Conservation (phyloP, 2,888 invertebrate species). For the Scaptomyza flava region DNA sequence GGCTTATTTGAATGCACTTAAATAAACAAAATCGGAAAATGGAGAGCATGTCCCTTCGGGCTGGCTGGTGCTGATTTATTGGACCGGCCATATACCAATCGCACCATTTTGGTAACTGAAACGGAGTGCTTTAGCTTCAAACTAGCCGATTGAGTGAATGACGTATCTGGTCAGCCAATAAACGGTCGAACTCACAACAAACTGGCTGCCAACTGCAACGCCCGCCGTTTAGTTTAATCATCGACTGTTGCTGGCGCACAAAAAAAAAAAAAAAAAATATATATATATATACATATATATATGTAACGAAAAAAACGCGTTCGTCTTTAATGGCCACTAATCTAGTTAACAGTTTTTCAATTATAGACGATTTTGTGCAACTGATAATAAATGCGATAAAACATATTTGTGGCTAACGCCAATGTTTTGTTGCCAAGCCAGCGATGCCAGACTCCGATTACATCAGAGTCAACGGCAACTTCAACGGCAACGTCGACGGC, state of each 20-base stretch:
- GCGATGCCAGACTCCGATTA: conserved; percentile 52
- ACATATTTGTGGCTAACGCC: conserved; percentile 65
- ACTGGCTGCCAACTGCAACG: conserved; percentile 47
- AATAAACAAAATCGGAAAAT: conserved; percentile 65
- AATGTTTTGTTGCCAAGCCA: conserved; percentile 47
- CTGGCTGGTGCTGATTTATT: conserved; percentile 62
- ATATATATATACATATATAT: too few species aligned
- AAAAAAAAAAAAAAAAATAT: too few species aligned
- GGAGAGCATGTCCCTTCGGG: conserved; percentile 69
- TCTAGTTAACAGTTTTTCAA: conserved; percentile 80
- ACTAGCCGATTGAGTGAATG: conserved; percentile 31
- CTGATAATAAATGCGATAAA: conserved; percentile 79
- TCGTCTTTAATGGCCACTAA: conserved; percentile 74
- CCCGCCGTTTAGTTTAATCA: conserved; percentile 44
- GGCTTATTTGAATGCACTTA: conserved; percentile 71
- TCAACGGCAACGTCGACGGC: conserved; percentile 1
- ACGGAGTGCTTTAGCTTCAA: conserved; percentile 26
- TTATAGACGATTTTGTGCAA: conserved; percentile 74
- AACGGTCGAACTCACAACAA: conserved; percentile 24
- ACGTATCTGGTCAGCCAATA: conserved; percentile 53
- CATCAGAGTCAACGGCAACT: conserved; percentile 50
- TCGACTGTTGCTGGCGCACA: conserved; percentile 3
- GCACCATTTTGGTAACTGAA: conserved; percentile 57
- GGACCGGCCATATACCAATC: conserved; percentile 32
- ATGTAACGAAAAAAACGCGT: conserved; percentile 34